These are phyloP conservation scores for Nixonia krombeini DNA, from an alignment of 1,140 invertebrate species.

Conservation along the genomic window DNA sequence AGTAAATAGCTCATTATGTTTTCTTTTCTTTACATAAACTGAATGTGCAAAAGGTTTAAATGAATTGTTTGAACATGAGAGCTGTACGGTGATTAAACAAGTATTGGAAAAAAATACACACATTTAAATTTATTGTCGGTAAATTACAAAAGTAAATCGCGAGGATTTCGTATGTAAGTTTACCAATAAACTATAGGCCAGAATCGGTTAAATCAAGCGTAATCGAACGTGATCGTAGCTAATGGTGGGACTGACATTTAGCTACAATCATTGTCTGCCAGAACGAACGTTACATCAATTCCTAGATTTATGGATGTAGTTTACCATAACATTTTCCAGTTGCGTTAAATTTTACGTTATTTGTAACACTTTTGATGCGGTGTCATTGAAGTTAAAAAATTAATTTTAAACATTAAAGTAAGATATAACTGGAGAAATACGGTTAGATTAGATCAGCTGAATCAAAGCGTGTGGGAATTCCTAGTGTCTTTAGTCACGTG, in stretches of 20 bases:
- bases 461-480: too few species aligned
- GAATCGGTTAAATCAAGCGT: constrained; percentile 34
- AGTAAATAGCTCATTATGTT: too few species aligned
- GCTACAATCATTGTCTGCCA: constrained; percentile 62
- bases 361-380: too few species aligned
- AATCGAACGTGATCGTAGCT: constrained; percentile 65
- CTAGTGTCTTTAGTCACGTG: too few species aligned
- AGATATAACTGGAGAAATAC: too few species aligned
- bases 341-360: too few species aligned
- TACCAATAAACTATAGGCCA: constrained; percentile 33
- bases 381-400: too few species aligned
- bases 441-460: too few species aligned
- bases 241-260: constrained; percentile 71
- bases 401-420: too few species aligned
- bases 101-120: constrained; percentile 23
- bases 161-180: constrained; percentile 34
- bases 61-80: too few species aligned
- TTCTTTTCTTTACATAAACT: too few species aligned
- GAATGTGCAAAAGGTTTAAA: too few species aligned
- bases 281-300: constrained; percentile 47
- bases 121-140: neutral
- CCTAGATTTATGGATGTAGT: constrained; percentile 56
- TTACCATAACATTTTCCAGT: constrained; percentile 16
- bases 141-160: constrained; percentile 16
- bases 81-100: constrained; percentile 18